Evolutionary conservation across 2,888 invertebrate genomes (phyloP), one percentile per base, ranked within the genome.

Genomic region (Podotricha telesiphe): DNA sequence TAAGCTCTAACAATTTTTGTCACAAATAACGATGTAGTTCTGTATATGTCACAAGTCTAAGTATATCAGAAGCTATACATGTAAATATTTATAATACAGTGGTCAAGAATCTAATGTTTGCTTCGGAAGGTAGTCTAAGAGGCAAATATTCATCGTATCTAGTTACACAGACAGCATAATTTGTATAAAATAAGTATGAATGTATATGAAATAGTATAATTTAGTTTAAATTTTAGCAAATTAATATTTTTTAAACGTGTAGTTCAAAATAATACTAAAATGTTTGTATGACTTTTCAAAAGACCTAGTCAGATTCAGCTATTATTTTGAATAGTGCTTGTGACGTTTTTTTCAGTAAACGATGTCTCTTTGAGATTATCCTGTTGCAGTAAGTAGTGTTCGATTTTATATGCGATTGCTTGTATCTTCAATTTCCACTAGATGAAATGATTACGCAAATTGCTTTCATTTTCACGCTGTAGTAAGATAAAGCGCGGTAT

Each of bases 161-260:
- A n/a, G n/a, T n/a, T n/a, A n/a, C n/a, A 28, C 6, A 2, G 28
- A 28, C 28, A 0, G 4, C 11, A 28, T 17, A n/a, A 13, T 47
- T 61, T 61, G 28, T 28, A 61, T 47, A 34, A 28, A 45, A 28
- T 47, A 28, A 47, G 61, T 47, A 61, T 47, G 47, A 48, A 34
- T 34, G 15, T 61, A 22, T 45, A 48, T 56, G 19, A 47, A 19
- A 48, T 48, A 48, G 19, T n/a, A 17, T 50, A 64, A 55, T 40
- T 65, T 51, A 65, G 62, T 34, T n/a, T 17, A 66, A 17, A 40
- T 58, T 40, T 47, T 48, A 28, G 13, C 13, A 17, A 58, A 19
- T n/a, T n/a, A n/a, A n/a, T n/a, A n/a, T n/a, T n/a, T n/a, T n/a
- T n/a, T n/a, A n/a, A n/a, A n/a, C n/a, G n/a, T n/a, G 37, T 17